Evolutionary conservation across 2,797 vertebrate species (phyloP), one percentile per base, ranked within the genome.

Genomic region (Clarias pachynema): DNA sequence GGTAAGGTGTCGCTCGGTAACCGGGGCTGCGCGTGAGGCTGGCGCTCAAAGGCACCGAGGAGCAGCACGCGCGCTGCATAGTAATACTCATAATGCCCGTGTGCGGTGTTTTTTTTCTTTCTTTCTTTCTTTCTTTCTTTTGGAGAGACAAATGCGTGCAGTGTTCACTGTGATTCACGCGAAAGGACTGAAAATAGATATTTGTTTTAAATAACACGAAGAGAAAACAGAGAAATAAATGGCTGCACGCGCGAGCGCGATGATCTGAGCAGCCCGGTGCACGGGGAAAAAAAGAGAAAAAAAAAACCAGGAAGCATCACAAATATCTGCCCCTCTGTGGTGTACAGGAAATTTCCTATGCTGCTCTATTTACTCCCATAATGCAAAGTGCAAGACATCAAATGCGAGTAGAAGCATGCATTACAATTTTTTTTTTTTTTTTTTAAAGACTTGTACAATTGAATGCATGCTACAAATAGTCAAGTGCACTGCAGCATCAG

Each of bases 21-120:
- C 57, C 75, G 56, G 31, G 34, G 40, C 77, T 62, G 22, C 40
- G 16, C 3, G 62, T 31, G 26, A 29, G 29, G 62, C 49, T 65
- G 57, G 31, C 31, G 7, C 10, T 24, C 44, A 63, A 34, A 79
- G n/a, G 44, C 49, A 53, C 49, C 49, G 12, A 53, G 49, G 16
- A 80, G 44, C 79, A 81, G 22, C 62, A 31, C 26, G 62, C 63
- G n/a, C 9, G n/a, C 16, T 66, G 79, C 4, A 81, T 81, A 44
- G 44, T 79, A 78, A 77, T 8, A 66, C 12, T 29, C 4, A 62
- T 62, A 72, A 72, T 22, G 2, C 16, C 9, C 15, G 53, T 62
- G 66, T 66, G 79, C 62, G 22, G 3, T 31, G 9, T 2, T 2
- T 49, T 49, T 49, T 49, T 3, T 49, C 3, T 49, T 10, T 10